Percentiles rank a stretch among this genome's conserved stretches.
These are phyloP conservation scores for Hiodon tergisus DNA, from an alignment of 2,113 vertebrate species.

Conservation along the genomic window DNA sequence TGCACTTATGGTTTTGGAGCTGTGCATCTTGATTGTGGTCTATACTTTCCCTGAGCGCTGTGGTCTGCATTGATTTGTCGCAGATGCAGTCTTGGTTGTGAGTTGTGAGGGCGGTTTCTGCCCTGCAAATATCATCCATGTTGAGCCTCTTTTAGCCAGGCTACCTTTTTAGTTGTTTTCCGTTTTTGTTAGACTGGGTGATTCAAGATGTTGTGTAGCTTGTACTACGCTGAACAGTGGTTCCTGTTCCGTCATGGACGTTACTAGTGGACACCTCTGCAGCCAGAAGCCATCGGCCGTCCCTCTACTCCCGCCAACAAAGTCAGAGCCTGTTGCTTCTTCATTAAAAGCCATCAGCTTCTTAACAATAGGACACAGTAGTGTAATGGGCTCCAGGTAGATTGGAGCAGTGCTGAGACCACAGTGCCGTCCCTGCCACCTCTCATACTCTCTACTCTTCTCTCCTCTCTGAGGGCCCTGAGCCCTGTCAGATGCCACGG, in stretches of 20 bases:
- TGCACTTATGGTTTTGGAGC: background rate
- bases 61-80: background rate
- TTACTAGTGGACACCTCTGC: background rate
- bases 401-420: too few species aligned
- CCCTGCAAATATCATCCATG: slow-evolving; percentile 12
- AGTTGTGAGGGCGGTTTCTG: background rate
- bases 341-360: background rate
- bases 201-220: background rate
- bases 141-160: background rate
- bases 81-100: background rate
- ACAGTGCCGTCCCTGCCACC: background rate
- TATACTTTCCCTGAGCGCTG: too few species aligned
- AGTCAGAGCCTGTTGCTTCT: background rate
- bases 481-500: background rate
- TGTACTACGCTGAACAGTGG: background rate
- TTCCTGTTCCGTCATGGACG: background rate
- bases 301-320: background rate
- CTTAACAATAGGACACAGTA: too few species aligned
- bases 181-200: background rate
- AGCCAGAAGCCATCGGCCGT: background rate
- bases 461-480: background rate
- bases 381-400: too few species aligned
- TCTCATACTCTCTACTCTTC: background rate
- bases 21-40: too few species aligned
- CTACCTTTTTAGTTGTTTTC: background rate